Evolutionary conservation across 1,140 invertebrate genomes (phyloP).

Genomic region (Cydia splendana): DNA sequence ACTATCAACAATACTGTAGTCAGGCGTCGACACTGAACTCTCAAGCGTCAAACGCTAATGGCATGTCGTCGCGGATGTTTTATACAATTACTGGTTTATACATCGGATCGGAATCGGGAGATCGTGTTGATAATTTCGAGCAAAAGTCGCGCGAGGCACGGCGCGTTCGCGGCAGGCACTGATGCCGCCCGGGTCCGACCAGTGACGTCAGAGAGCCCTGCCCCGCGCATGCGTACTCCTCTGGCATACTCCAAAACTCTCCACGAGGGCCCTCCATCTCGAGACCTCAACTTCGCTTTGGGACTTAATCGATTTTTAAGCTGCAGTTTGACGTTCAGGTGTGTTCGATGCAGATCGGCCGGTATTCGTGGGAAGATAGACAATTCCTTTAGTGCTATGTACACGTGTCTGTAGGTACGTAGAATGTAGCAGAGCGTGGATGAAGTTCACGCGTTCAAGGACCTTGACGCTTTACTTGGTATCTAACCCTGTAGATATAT

Average conservation of each 20-base stretch:
- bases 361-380: background rate
- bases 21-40: background rate
- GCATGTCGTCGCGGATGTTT: background rate
- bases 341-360: constrained; percentile 40
- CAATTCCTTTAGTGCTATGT: background rate
- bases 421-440: background rate
- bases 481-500: background rate
- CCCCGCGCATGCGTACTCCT: constrained; percentile 65
- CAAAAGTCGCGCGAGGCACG: constrained; percentile 68
- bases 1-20: background rate
- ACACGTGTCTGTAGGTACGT: background rate
- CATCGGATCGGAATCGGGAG: constrained; percentile 67
- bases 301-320: constrained; percentile 76
- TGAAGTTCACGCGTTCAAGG: constrained; percentile 16
- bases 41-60: background rate
- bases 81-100: background rate
- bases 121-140: constrained; percentile 57
- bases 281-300: constrained; percentile 76
- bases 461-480: background rate
- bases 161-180: constrained; percentile 69
- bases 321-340: constrained; percentile 56
- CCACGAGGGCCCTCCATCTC: constrained; percentile 70
- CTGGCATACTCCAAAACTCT: constrained; percentile 64
- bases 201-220: constrained; percentile 72
- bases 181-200: constrained; percentile 62